A percentile compares a stretch with the other conserved stretches of the same genome.
These are phyloP conservation scores for Speoplatyrhinus poulsoni DNA, from an alignment of 2,113 vertebrate species.

Conservation along the genomic window DNA sequence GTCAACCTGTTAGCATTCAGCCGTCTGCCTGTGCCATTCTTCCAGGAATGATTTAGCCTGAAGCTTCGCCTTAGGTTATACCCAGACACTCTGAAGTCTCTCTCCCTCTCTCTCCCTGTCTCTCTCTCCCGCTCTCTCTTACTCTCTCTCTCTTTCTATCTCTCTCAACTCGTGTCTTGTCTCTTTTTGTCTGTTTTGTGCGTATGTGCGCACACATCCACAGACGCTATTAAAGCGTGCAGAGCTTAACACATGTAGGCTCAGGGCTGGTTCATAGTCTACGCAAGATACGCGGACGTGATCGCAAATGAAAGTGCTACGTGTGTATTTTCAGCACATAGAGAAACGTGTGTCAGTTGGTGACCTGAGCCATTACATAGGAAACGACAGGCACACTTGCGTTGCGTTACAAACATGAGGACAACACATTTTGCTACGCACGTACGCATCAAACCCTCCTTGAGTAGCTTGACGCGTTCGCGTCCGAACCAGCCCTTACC, in stretches of 20 bases:
- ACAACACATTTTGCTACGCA: too few species aligned
- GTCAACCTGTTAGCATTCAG: slow-evolving; percentile 55
- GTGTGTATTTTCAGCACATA: background rate
- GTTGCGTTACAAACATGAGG: too few species aligned
- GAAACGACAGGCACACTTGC: too few species aligned
- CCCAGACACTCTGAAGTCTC: slow-evolving; percentile 30
- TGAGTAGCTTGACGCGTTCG: too few species aligned
- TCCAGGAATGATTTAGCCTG: slow-evolving; percentile 56
- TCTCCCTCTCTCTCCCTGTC: background rate
- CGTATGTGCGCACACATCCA: background rate
- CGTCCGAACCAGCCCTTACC: too few species aligned
- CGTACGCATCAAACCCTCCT: too few species aligned
- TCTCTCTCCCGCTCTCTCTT: background rate
- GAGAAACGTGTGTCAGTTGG: background rate
- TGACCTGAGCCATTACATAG: too few species aligned
- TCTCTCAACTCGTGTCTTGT: background rate
- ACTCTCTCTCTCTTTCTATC: background rate
- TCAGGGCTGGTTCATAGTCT: too few species aligned
- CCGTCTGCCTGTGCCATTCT: slow-evolving; percentile 58
- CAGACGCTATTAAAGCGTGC: background rate
- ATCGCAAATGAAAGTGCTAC: too few species aligned
- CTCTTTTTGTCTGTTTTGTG: background rate
- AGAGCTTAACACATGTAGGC: background rate
- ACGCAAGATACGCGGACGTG: too few species aligned
- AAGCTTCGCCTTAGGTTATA: slow-evolving; percentile 54